A percentile compares a stretch with the other conserved stretches of the same genome.
phyloP scores from a whole-genome alignment of 2,888 invertebrate species.

The Agrochola circellaris region DNA sequence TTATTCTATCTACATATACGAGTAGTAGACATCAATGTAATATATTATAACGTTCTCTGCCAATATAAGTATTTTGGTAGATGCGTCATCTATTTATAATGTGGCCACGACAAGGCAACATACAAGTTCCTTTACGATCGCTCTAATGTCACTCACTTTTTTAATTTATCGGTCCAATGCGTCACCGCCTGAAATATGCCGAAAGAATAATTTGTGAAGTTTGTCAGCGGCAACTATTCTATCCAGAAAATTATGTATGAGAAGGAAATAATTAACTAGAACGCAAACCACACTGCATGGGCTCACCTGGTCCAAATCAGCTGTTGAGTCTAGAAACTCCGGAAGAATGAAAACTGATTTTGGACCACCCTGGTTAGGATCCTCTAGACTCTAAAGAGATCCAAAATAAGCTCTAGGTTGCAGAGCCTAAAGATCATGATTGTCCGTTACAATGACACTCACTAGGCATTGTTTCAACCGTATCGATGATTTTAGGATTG shows the following conservation, averaged over 20 bases:
- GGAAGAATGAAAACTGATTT: not conserved
- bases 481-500: slow-evolving; percentile 60
- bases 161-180: slow-evolving; percentile 71
- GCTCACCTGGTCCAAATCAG: not conserved
- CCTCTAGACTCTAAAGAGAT: not conserved
- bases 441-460: not conserved
- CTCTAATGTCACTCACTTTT: slow-evolving; percentile 74
- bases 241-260: not conserved
- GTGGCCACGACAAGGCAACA: slow-evolving; percentile 76
- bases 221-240: not conserved
- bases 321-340: not conserved
- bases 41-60: slow-evolving; percentile 69
- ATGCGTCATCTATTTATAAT: slow-evolving; percentile 84
- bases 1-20: slow-evolving; percentile 28
- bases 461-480: not conserved
- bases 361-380: not conserved
- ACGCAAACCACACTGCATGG: not conserved
- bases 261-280: slow-evolving; percentile 4
- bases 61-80: slow-evolving; percentile 80
- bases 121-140: slow-evolving; percentile 77
- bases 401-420: not conserved
- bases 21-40: slow-evolving; percentile 35
- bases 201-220: slow-evolving; percentile 31
- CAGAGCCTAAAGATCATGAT: not conserved
- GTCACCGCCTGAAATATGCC: slow-evolving; percentile 66